Conservation (phyloP, 2,888 invertebrate genomes). For the Escarpia spicata region DNA sequence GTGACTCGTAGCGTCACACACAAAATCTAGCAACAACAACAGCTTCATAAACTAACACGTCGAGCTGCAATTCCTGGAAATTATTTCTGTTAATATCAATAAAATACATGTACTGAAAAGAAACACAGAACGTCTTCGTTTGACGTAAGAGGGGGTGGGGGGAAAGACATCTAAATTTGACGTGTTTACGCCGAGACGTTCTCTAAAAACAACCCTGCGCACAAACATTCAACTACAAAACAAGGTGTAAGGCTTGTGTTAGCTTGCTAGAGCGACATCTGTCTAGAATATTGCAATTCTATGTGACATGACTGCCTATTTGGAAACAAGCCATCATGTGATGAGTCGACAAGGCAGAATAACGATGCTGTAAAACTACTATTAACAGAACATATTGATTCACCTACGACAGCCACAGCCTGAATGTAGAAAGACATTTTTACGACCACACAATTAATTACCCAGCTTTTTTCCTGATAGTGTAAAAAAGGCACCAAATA, state of each 20-base stretch:
- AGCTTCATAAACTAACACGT: not conserved
- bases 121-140: not conserved
- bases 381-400: not conserved
- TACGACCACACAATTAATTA: not conserved
- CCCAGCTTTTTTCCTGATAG: not conserved
- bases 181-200: not conserved
- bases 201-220: not conserved
- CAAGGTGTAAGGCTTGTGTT: not conserved
- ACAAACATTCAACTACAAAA: not conserved
- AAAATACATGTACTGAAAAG: not conserved
- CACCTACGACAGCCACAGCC: not conserved
- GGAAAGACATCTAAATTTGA: not conserved
- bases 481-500: not conserved
- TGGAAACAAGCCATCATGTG: not conserved
- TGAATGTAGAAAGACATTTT: not conserved
- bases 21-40: not conserved
- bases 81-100: not conserved
- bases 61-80: not conserved
- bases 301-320: not conserved
- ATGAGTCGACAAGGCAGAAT: not conserved
- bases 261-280: not conserved
- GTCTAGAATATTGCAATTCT: slow-evolving; percentile 1
- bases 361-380: slow-evolving; percentile 10
- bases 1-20: not conserved
- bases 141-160: not conserved